Evolutionary conservation across 2,888 invertebrate species (phyloP).

Genomic region (Lycocerus yunnanus): DNA sequence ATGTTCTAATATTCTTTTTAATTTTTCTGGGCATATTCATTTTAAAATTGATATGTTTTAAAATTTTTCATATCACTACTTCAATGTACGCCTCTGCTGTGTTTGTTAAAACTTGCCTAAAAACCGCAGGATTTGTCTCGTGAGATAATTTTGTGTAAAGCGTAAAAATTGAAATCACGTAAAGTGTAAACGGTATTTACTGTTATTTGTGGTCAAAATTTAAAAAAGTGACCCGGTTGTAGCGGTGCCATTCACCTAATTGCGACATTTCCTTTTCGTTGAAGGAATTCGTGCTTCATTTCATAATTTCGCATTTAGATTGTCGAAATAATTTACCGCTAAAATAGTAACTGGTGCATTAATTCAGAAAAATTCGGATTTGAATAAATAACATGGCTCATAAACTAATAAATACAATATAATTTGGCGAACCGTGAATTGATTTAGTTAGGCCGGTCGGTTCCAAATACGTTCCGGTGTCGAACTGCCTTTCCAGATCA

Average conservation of each 20-base stretch:
- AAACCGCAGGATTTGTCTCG: neutral
- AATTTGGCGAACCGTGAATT: conserved; percentile 42
- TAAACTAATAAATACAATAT: conserved; percentile 38
- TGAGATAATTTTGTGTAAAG: neutral
- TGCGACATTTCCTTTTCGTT: neutral
- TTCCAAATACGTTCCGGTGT: conserved; percentile 41
- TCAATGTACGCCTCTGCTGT: too few relatives aligned
- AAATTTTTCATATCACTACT: too few relatives aligned
- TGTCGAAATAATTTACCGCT: neutral
- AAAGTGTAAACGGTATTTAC: neutral
- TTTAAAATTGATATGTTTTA: too few relatives aligned
- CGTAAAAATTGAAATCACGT: neutral
- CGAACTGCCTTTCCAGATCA: conserved; percentile 28
- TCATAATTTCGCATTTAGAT: neutral
- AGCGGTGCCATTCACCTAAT: neutral
- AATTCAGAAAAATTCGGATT: neutral
- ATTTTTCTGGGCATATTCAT: too few relatives aligned
- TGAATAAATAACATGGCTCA: conserved; percentile 43
- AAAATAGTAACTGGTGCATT: neutral
- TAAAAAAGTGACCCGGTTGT: neutral
- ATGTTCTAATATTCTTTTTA: too few relatives aligned
- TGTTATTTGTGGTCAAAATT: neutral
- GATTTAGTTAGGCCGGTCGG: conserved; percentile 43
- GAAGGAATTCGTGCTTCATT: neutral
- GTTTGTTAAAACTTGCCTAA: too few relatives aligned